Percentiles rank a stretch among this genome's conserved stretches.
phyloP scores from a whole-genome alignment of 1,140 invertebrate genomes.

The Caenorhabditis brenneri region DNA sequence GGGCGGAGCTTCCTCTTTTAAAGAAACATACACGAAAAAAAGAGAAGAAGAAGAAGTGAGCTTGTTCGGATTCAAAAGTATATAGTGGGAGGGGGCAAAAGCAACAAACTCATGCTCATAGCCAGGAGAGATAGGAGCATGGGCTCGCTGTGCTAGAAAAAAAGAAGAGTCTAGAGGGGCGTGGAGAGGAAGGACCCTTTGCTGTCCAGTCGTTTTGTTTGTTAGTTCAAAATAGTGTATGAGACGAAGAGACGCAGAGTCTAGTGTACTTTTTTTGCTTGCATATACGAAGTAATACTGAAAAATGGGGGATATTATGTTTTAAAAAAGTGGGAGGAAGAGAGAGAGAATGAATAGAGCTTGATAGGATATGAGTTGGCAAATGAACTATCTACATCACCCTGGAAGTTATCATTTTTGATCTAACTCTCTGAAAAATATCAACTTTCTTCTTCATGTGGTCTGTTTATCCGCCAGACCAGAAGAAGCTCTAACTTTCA shows the following conservation, averaged over 20 bases:
- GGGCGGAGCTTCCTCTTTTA: slow-evolving; percentile 25
- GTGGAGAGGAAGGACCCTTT: background rate
- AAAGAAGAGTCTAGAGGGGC: background rate
- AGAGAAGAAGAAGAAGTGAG: background rate
- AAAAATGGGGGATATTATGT: background rate
- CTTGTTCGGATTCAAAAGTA: slow-evolving; percentile 27
- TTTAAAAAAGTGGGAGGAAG: background rate
- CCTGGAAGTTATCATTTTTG: too few relatives aligned
- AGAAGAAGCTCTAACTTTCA: too few relatives aligned
- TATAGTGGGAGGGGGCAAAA: slow-evolving; percentile 28
- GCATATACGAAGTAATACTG: slow-evolving; percentile 4
- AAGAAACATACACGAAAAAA: slow-evolving; percentile 27
- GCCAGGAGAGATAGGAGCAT: slow-evolving; percentile 22
- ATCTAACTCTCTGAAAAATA: too few relatives aligned
- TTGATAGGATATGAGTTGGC: background rate
- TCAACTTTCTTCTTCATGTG: too few relatives aligned
- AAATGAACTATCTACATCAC: background rate
- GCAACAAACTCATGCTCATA: slow-evolving; percentile 39
- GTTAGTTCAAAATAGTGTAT: background rate
- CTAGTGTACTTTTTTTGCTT: slow-evolving; percentile 10
- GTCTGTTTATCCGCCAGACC: too few relatives aligned
- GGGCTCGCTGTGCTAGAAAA: background rate
- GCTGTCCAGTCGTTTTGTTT: slow-evolving; percentile 27
- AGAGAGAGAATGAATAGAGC: background rate
- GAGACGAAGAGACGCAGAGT: slow-evolving; percentile 8